Conservation (phyloP, 2,113 vertebrate species). For the Cinclus mexicanus region DNA sequence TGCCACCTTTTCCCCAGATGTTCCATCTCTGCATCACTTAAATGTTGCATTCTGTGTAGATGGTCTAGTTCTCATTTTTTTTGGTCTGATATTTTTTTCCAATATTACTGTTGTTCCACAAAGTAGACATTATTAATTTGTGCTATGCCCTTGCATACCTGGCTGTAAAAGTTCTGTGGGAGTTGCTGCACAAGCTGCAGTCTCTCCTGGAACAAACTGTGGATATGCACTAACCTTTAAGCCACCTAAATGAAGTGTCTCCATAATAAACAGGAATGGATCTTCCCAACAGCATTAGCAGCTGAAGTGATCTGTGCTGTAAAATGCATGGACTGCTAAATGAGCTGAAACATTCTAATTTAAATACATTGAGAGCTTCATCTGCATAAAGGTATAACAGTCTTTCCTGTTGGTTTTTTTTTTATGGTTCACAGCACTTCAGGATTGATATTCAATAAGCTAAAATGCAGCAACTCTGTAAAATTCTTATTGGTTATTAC, state of each 20-base stretch:
- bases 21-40: not conserved
- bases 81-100: not conserved
- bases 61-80: not conserved
- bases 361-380: not conserved
- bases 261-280: not conserved
- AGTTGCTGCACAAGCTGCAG: not conserved
- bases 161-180: not conserved
- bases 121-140: not conserved
- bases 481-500: not conserved
- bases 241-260: not conserved
- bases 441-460: not conserved
- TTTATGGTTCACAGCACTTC: not conserved
- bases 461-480: not conserved
- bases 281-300: not conserved
- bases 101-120: not conserved
- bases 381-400: not conserved
- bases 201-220: not conserved
- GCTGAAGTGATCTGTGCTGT: not conserved
- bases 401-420: not conserved
- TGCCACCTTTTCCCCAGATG: not conserved
- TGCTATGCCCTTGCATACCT: not conserved
- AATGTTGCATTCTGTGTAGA: not conserved
- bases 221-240: not conserved
- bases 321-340: not conserved
- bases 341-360: not conserved